Base-by-base conservation (phyloP, 1,140 invertebrate genomes). In the Chymomyza costata region DNA sequence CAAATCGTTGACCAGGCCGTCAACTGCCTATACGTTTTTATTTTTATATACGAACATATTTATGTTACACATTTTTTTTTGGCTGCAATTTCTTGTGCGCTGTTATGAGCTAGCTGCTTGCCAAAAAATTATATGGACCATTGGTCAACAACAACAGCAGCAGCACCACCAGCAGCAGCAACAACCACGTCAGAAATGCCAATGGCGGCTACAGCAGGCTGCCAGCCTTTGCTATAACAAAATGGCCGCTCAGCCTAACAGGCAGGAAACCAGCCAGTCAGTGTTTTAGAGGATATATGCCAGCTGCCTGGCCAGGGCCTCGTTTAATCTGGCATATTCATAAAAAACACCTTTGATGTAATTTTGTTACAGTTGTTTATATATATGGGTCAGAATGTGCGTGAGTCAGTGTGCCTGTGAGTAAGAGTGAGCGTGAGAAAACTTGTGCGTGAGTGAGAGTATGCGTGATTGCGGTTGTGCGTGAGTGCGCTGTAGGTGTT, bases 61-160 rank as follows among this genome's bases (percentile, higher is more conserved):
- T n/a, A n/a, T n/a, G n/a, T n/a, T n/a, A n/a, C n/a, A n/a, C n/a
- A n/a, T n/a, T n/a, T n/a, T n/a, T n/a, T n/a, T n/a, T n/a, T n/a
- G n/a, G n/a, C n/a, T n/a, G n/a, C n/a, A n/a, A n/a, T n/a, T 32
- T 58, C 59, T 54, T 51, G 21, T 63, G 59, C 63, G 43, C 64
- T 65, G 71, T 65, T 76, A 74, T 65, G 51, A 55, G n/a, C n/a
- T n/a, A 61, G 59, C 54, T 80, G 71, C 73, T 78, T 78, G 73
- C 73, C 73, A 78, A 78, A 78, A 76, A 78, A 78, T 78, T 78
- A 78, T 67, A 78, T 67, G 73, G 67, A 64, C 73, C 73, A 78
- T 78, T 78, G 71, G 71, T 67, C 71, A 78, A 52, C 65, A 37
- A 38, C 45, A 62, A 30, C 51, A 63, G 13, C 59, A 51, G 2